Evolutionary conservation across 2,888 invertebrate species (phyloP).

Genomic region (Glaucopsyche alexis): DNA sequence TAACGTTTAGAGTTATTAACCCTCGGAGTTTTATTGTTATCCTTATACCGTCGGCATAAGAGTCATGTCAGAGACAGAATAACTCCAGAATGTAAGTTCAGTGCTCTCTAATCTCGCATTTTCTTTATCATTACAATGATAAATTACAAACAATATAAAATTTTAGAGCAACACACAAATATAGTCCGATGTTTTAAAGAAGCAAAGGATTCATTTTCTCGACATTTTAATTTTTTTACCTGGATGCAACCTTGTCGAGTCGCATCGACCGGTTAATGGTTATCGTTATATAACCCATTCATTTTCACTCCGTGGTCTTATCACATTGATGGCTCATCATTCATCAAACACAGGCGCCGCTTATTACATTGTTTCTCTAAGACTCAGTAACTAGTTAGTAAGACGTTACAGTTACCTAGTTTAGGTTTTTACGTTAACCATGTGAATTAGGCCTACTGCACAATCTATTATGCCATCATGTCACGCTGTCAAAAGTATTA

Average conservation of each 20-base stretch:
- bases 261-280: not conserved
- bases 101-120: too few relatives aligned
- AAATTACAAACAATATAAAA: too few relatives aligned
- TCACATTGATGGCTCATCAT: not conserved
- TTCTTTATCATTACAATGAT: too few relatives aligned
- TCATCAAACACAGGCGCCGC: constrained; percentile 1
- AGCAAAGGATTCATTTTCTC: not conserved
- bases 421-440: not conserved
- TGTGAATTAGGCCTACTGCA: not conserved
- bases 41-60: too few relatives aligned
- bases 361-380: not conserved
- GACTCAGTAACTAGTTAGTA: not conserved
- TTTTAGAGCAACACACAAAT: too few relatives aligned
- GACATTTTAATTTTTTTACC: not conserved
- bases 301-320: constrained; percentile 39
- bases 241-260: constrained; percentile 23
- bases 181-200: too few relatives aligned
- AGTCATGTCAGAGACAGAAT: too few relatives aligned
- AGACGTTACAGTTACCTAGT: not conserved
- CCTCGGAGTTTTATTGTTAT: too few relatives aligned
- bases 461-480: too few relatives aligned
- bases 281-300: constrained; percentile 40
- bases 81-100: too few relatives aligned
- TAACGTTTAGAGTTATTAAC: too few relatives aligned
- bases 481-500: too few relatives aligned